These are phyloP conservation scores for Nyleta sp. DNA, from an alignment of 2,888 invertebrate species.

Conservation along the genomic window DNA sequence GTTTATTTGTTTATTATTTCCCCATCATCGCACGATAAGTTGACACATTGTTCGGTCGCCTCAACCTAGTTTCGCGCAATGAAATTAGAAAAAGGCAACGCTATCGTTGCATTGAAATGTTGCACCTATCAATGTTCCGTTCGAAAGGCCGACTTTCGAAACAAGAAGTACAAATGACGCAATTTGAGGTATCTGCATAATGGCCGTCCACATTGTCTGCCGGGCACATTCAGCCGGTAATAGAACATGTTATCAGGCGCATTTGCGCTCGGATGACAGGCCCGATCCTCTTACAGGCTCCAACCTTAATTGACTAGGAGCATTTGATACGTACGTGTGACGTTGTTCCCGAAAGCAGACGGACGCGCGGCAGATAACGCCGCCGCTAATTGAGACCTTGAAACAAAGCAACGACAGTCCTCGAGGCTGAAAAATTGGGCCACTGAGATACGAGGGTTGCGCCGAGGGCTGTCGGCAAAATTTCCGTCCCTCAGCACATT, in stretches of 20 bases:
- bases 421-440: slow-evolving; percentile 65
- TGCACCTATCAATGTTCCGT: slow-evolving; percentile 12
- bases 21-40: too few relatives aligned
- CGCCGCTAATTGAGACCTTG: slow-evolving; percentile 50
- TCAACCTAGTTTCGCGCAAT: slow-evolving; percentile 6
- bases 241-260: slow-evolving; percentile 57
- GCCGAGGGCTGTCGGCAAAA: slow-evolving; percentile 1
- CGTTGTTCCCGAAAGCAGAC: slow-evolving; percentile 24
- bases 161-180: slow-evolving; percentile 53
- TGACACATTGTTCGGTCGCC: slow-evolving; percentile 2
- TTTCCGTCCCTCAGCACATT: neutral
- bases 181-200: slow-evolving; percentile 58
- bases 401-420: slow-evolving; percentile 40
- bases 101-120: slow-evolving; percentile 11
- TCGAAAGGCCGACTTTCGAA: slow-evolving; percentile 28
- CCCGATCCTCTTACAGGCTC: slow-evolving; percentile 40
- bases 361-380: slow-evolving; percentile 25
- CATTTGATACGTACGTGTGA: slow-evolving; percentile 33
- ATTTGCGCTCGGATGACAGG: slow-evolving; percentile 54
- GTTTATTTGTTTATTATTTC: too few relatives aligned
- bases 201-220: slow-evolving; percentile 33
- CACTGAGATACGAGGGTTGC: slow-evolving; percentile 17
- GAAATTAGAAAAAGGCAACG: neutral
- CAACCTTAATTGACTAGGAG: slow-evolving; percentile 57
- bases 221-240: slow-evolving; percentile 38